Conservation (phyloP, 1,140 invertebrate species). For the Heliothis subflexa region DNA sequence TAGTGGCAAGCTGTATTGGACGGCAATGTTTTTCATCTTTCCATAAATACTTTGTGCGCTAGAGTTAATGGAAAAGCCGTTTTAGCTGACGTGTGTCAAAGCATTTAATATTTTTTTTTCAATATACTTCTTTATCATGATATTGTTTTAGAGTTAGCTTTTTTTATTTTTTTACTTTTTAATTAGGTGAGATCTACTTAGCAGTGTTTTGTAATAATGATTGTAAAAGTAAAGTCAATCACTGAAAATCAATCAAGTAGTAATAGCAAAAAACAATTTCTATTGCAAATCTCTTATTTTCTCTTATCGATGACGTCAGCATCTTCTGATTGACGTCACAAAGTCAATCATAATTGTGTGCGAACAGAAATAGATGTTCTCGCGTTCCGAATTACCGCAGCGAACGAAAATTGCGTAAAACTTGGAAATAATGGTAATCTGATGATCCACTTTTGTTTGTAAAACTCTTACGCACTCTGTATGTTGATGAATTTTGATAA, state of each 20-base stretch:
- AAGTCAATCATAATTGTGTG: constrained; percentile 7
- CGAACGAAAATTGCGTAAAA: background rate
- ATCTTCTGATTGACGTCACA: constrained; percentile 15
- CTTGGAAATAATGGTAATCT: background rate
- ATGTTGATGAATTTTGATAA: background rate
- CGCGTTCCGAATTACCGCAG: background rate
- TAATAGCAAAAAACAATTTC: background rate
- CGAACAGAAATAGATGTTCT: constrained; percentile 5
- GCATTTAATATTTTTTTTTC: too few relatives aligned
- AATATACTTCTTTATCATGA: too few relatives aligned
- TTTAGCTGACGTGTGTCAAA: too few relatives aligned
- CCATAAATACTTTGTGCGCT: too few relatives aligned
- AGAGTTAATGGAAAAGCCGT: too few relatives aligned
- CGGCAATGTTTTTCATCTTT: background rate
- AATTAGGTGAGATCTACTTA: background rate
- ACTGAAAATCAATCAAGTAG: background rate
- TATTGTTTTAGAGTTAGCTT: background rate
- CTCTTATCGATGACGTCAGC: background rate
- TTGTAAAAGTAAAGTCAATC: background rate
- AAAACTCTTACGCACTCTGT: too few relatives aligned
- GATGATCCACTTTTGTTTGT: background rate
- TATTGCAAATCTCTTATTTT: background rate
- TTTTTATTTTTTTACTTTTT: background rate
- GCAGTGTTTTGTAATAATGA: background rate
- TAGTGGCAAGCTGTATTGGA: background rate